These are phyloP conservation scores for Eilema sororculum DNA, from an alignment of 2,888 invertebrate genomes.

Conservation along the genomic window DNA sequence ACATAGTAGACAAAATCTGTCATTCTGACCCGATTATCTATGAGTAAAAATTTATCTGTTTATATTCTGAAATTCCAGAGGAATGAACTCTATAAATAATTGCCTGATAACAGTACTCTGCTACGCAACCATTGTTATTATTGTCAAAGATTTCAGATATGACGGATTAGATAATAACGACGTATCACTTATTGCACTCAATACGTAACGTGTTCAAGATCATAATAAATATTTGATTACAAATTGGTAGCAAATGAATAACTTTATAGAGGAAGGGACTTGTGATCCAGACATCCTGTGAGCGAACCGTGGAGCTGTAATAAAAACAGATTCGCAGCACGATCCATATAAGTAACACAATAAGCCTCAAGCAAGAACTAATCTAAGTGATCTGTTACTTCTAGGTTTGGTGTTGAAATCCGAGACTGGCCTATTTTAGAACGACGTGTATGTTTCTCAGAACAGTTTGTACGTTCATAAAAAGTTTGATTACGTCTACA, in stretches of 20 bases:
- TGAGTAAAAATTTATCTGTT: no score
- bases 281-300: slow-evolving; percentile 69
- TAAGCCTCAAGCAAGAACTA: slow-evolving; percentile 45
- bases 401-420: slow-evolving; percentile 55
- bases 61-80: slow-evolving; percentile 10
- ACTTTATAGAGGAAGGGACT: slow-evolving; percentile 63
- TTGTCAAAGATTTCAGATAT: slow-evolving; percentile 57
- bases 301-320: slow-evolving; percentile 38
- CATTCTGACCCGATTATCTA: no score
- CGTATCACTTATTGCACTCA: slow-evolving; percentile 48
- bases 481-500: slow-evolving; percentile 48
- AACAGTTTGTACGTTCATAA: slow-evolving; percentile 44
- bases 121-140: slow-evolving; percentile 43
- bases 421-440: slow-evolving; percentile 49
- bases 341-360: slow-evolving; percentile 56
- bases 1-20: background rate
- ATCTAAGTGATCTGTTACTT: slow-evolving; percentile 52
- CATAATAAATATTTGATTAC: slow-evolving; percentile 38
- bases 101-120: slow-evolving; percentile 10
- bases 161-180: slow-evolving; percentile 47
- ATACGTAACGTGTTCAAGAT: slow-evolving; percentile 27
- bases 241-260: slow-evolving; percentile 50
- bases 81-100: slow-evolving; percentile 10
- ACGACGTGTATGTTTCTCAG: slow-evolving; percentile 40
- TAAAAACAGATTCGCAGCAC: slow-evolving; percentile 49